Conservation (phyloP, 2,113 vertebrate genomes). For the Podilymbus podiceps region DNA sequence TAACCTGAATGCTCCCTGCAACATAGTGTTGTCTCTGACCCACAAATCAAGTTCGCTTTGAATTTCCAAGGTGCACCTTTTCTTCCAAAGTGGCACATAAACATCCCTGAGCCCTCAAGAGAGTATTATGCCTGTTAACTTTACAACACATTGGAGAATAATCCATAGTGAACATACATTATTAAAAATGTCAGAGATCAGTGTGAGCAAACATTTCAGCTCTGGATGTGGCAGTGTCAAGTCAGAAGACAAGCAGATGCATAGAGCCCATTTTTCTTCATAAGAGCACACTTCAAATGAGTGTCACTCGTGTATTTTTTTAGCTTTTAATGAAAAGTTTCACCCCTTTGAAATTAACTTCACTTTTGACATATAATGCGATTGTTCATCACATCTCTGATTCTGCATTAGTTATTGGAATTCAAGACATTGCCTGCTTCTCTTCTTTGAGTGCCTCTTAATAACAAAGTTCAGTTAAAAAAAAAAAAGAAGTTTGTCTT, state of each 20-base stretch:
- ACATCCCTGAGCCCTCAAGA: neutral
- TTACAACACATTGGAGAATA: neutral
- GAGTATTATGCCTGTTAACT: neutral
- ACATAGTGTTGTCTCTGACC: neutral
- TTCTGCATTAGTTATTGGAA: neutral
- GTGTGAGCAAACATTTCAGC: neutral
- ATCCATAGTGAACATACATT: neutral
- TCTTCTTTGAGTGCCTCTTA: neutral
- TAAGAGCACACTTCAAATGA: neutral
- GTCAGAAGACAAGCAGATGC: neutral
- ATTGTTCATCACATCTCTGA: neutral
- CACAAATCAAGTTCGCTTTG: neutral
- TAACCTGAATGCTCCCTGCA: neutral
- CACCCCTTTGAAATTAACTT: neutral
- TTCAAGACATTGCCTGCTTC: neutral
- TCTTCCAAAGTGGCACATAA: neutral
- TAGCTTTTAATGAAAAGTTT: neutral
- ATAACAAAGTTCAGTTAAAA: neutral
- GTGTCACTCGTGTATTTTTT: neutral
- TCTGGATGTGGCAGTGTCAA: neutral
- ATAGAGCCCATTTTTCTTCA: neutral
- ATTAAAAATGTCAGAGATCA: neutral
- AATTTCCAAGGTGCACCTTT: neutral
- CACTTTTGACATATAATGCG: neutral
- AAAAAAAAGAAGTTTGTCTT: neutral